Evolutionary conservation across 1,140 invertebrate genomes (phyloP), one percentile per base, ranked within the genome.

Genomic region (Danaus plexippus): DNA sequence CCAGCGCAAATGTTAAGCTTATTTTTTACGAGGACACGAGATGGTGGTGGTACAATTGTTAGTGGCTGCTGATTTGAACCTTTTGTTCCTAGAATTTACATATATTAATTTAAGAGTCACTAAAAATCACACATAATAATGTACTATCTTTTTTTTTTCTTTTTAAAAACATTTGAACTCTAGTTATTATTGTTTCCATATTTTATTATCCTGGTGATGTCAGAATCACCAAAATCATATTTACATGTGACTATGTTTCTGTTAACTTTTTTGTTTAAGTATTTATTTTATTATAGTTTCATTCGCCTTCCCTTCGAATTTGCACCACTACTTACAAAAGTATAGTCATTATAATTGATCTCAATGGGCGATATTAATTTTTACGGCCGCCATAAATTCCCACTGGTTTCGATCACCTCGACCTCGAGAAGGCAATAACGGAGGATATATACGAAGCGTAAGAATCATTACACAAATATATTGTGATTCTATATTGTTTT

Each of bases 21-120:
- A 61, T 74, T 76, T 77, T 75, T 78, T 78, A 78, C 75, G 73
- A 76, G 69, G 71, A 54, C 46, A 54, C 61, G 63, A 63, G 64
- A 69, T 74, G 66, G 59, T 49, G 43, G 11, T 45, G 61, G 49
- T 43, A 6, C 55, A 56, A 65, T 54, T 43, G 1, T 59, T 3
- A 15, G 15, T 15, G 15, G 15, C 3, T 15, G 1, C 15, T 15
- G 15, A 15, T 15, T 15, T 1, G 15, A 15, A 15, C 3, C 3
- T 15, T 1, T 15, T 15, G 22, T 32, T 32, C 22, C 7, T 32
- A 32, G 2, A 32, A 32, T 32, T 2, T 32, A 32, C 22, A 7
- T 32, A 32, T 32, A 7, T 32, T 3, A 8, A 32, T 32, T 32
- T 32, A 5, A 32, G 7, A 2, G 22, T 32, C 22, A 2, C 5